A percentile compares a stretch with the other conserved stretches of the same genome.
Evolutionary conservation across 2,888 invertebrate genomes (phyloP).

Genomic region (Sarcophaga rosellei): DNA sequence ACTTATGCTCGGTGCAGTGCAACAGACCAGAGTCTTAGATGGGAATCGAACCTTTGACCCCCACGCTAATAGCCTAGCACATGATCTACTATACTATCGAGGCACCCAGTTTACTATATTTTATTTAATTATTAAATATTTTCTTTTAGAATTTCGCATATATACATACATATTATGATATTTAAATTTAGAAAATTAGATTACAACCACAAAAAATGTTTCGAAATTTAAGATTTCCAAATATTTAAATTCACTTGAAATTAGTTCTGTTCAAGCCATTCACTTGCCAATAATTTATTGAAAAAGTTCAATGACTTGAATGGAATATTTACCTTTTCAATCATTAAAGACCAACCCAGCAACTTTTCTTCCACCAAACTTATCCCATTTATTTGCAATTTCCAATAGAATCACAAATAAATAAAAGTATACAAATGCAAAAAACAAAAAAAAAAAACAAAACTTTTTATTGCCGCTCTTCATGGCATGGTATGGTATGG

Average conservation of each 20-base stretch:
- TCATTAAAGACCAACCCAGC: background rate
- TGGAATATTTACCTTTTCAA: conserved; percentile 10
- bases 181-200: background rate
- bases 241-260: conserved; percentile 17
- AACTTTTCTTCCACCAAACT: conserved; percentile 14
- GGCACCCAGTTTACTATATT: background rate
- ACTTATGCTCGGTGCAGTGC: too few relatives aligned
- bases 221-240: background rate
- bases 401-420: background rate
- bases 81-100: background rate
- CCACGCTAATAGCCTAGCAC: background rate
- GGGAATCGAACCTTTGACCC: background rate
- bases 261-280: background rate
- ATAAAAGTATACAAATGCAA: background rate
- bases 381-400: conserved; percentile 22
- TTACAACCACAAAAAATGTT: background rate
- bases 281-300: background rate
- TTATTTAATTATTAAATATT: background rate
- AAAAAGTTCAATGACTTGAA: conserved; percentile 15
- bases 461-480: conserved; percentile 19
- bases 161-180: background rate
- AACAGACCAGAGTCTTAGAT: background rate
- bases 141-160: background rate
- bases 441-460: conserved; percentile 8
- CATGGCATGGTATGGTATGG: background rate